These are phyloP conservation scores for Hirtodrosophila alboralis DNA, from an alignment of 2,888 invertebrate genomes.

Conservation along the genomic window DNA sequence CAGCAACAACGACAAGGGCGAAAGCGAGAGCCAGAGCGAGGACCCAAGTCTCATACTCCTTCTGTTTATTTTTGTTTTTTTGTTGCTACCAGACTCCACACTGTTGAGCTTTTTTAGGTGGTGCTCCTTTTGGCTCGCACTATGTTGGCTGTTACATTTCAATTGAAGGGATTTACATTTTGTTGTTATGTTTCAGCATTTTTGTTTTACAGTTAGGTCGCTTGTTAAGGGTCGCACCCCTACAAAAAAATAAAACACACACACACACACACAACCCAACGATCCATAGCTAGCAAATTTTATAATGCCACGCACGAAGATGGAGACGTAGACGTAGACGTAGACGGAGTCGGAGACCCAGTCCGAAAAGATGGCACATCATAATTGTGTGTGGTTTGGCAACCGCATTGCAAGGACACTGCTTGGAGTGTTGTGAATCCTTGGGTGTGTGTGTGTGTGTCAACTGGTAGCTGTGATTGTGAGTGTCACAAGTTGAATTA, in stretches of 20 bases:
- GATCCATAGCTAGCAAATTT: conserved; percentile 36
- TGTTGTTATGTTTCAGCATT: conserved; percentile 74
- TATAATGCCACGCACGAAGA: conserved; percentile 50
- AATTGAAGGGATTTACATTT: conserved; percentile 80
- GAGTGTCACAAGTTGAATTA: conserved; percentile 36
- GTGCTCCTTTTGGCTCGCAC: conserved; percentile 36
- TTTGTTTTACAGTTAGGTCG: conserved; percentile 69
- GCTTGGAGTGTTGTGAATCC: conserved; percentile 6
- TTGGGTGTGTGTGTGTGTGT: conserved; percentile 6
- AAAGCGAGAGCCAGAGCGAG: too few species aligned
- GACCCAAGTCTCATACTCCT: too few species aligned
- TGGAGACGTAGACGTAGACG: conserved; percentile 3
- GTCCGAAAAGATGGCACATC: conserved; percentile 49
- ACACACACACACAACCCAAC: conserved; percentile 5
- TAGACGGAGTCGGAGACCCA: too few species aligned
- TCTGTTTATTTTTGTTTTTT: too few species aligned
- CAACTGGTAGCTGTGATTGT: conserved; percentile 31
- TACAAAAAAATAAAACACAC: conserved; percentile 12
- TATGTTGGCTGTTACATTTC: conserved; percentile 69
- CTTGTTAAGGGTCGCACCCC: conserved; percentile 45
- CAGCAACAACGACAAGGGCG: neutral
- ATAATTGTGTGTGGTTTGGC: conserved; percentile 70
- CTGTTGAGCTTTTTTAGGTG: conserved; percentile 14
- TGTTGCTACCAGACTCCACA: too few species aligned
- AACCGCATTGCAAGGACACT: conserved; percentile 12